Conservation (phyloP, 2,888 invertebrate genomes). For the Cephus nigrinus region DNA sequence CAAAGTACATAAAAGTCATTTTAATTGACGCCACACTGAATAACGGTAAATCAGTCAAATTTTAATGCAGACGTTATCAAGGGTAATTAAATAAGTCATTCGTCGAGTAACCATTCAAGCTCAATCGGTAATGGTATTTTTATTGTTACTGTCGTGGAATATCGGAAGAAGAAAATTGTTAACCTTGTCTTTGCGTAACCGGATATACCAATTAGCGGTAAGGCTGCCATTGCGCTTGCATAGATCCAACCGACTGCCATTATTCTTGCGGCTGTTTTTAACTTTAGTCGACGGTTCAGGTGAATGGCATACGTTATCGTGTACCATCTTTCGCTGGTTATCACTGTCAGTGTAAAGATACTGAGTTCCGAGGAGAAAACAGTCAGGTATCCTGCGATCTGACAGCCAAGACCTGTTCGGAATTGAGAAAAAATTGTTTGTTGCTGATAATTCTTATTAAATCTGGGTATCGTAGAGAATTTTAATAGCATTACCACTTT, state of each 20-base stretch:
- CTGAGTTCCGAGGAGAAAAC: slow-evolving; percentile 75
- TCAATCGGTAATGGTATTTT: not conserved
- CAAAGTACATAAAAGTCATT: slow-evolving; percentile 2
- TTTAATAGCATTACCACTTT: slow-evolving; percentile 66
- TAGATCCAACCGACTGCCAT: slow-evolving; percentile 73
- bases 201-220: slow-evolving; percentile 74
- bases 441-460: too few species aligned
- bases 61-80: too few species aligned
- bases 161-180: not conserved
- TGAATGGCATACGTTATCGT: slow-evolving; percentile 74
- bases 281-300: slow-evolving; percentile 71
- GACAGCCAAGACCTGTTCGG: slow-evolving; percentile 70
- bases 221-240: slow-evolving; percentile 70
- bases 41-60: too few species aligned
- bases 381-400: slow-evolving; percentile 74
- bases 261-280: slow-evolving; percentile 70
- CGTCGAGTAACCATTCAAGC: too few species aligned
- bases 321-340: slow-evolving; percentile 73
- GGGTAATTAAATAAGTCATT: not conserved
- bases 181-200: slow-evolving; percentile 73
- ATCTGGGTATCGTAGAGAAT: too few species aligned
- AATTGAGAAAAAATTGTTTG: too few species aligned
- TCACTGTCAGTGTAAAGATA: slow-evolving; percentile 75
- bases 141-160: not conserved
- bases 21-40: not conserved